A percentile compares a stretch with the other conserved stretches of the same genome.
These are phyloP conservation scores for Psilopogon haemacephalus DNA, from an alignment of 2,113 vertebrate species.

Conservation along the genomic window DNA sequence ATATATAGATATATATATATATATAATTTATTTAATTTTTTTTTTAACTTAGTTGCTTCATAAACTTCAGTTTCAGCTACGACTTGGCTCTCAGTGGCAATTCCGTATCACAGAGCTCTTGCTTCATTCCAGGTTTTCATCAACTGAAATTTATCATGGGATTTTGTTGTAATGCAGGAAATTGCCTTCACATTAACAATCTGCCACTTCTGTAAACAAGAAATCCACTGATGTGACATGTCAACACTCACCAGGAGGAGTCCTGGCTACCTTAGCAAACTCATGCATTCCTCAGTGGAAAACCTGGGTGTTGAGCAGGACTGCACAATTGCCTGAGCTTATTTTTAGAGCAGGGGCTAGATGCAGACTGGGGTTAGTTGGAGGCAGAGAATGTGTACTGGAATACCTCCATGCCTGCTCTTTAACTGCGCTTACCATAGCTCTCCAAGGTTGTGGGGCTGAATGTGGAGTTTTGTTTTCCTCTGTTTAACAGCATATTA, in stretches of 20 bases:
- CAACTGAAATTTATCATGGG: slow-evolving; percentile 41
- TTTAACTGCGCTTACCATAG: slow-evolving; percentile 20
- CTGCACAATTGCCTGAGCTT: neutral
- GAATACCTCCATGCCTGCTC: slow-evolving; percentile 1
- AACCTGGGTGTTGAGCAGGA: neutral
- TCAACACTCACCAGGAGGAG: neutral
- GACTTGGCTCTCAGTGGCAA: slow-evolving; percentile 6
- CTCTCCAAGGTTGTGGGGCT: neutral
- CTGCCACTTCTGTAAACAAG: slow-evolving; percentile 55
- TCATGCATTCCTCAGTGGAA: neutral
- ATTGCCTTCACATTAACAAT: slow-evolving; percentile 60
- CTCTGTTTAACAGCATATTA: neutral
- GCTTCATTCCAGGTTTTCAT: slow-evolving; percentile 59
- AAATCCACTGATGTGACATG: slow-evolving; percentile 33
- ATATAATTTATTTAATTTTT: too few relatives aligned
- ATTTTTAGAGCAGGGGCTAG: neutral
- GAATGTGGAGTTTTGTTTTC: neutral
- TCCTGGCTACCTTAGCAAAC: slow-evolving; percentile 35
- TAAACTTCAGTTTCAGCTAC: slow-evolving; percentile 28
- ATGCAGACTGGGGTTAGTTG: neutral
- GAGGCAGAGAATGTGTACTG: neutral
- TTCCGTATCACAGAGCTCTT: slow-evolving; percentile 31
- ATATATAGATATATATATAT: too few relatives aligned
- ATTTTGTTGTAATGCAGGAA: slow-evolving; percentile 62
- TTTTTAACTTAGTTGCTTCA: neutral